Evolutionary conservation across 2,113 vertebrate genomes (phyloP).

Genomic region (Cacatua alba): DNA sequence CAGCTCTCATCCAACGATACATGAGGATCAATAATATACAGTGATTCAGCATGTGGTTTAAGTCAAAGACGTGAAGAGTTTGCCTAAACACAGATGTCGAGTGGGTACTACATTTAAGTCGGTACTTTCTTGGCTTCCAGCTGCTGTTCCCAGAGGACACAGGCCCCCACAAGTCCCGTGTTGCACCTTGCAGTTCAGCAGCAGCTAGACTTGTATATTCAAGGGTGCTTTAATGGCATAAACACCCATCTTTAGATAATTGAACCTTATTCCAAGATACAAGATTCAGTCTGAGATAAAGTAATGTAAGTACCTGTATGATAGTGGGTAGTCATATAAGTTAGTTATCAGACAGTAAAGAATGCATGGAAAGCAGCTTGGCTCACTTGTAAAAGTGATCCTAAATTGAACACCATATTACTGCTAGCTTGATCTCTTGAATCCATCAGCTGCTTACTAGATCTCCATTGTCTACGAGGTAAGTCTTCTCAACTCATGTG

Average conservation of each 20-base stretch:
- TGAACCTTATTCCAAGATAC: neutral
- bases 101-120: neutral
- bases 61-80: neutral
- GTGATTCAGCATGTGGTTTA: neutral
- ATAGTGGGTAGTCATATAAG: neutral
- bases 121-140: neutral
- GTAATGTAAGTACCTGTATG: neutral
- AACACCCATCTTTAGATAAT: neutral
- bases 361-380: neutral
- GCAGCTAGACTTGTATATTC: neutral
- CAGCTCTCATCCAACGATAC: neutral
- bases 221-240: neutral
- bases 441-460: neutral
- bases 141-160: neutral
- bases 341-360: neutral
- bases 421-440: neutral
- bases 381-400: neutral
- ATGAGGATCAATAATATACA: neutral
- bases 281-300: neutral
- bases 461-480: neutral
- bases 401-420: neutral
- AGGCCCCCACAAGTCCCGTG: neutral
- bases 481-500: neutral
- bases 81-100: neutral
- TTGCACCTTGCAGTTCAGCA: neutral